These are phyloP conservation scores for Papilio glaucus DNA, from an alignment of 1,140 invertebrate species.

Conservation along the genomic window DNA sequence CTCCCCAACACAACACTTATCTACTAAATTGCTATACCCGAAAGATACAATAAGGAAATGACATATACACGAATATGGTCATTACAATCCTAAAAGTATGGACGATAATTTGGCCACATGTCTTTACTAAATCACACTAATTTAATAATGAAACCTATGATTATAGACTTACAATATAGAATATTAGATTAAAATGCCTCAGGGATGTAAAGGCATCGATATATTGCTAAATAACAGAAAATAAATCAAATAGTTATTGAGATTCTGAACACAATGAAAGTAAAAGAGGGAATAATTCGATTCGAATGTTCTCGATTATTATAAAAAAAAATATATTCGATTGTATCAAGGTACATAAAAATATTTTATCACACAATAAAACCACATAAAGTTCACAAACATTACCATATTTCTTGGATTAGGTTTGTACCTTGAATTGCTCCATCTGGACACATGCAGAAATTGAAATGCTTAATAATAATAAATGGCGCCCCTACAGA, in stretches of 20 bases:
- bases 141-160: constrained; percentile 51
- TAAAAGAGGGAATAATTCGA: not conserved
- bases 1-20: constrained; percentile 10
- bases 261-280: constrained; percentile 16
- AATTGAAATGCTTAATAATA: constrained; percentile 22
- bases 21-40: not conserved
- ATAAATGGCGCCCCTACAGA: constrained; percentile 7
- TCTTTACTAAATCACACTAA: constrained; percentile 62
- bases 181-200: constrained; percentile 45
- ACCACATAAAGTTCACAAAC: not conserved
- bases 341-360: constrained; percentile 20
- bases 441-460: not conserved
- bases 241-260: not conserved
- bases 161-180: constrained; percentile 40
- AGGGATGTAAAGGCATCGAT: not conserved
- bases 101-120: constrained; percentile 81
- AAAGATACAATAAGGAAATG: not conserved
- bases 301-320: constrained; percentile 18
- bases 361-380: constrained; percentile 23
- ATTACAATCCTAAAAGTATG: constrained; percentile 59
- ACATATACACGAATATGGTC: constrained; percentile 36
- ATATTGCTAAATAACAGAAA: not conserved
- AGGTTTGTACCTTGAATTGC: constrained; percentile 16
- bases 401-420: not conserved
- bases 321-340: constrained; percentile 18